Evolutionary conservation across 30 jellyfish, hydroid and myxozoan genomes (phyloP), one percentile per base, ranked within the genome.

Genomic region (Aurelia coerulea): DNA sequence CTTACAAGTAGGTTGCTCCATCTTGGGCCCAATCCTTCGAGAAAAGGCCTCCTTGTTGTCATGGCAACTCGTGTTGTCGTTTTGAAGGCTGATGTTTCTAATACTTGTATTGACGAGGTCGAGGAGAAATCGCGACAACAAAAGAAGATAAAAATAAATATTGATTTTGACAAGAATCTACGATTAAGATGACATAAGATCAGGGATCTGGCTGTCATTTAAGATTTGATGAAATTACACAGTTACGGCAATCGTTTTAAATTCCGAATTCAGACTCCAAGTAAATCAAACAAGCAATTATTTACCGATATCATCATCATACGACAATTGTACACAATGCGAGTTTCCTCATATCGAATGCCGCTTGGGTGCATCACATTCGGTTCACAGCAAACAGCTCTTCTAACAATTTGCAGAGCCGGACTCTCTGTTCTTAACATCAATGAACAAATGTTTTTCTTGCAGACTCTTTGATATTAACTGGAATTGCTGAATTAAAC

Each of bases 401-500:
- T 46, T 52, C 92, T 71, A 51, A 71, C 85, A 54, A 46, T 54
- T 50, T 65, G 63, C 74, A 60, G 64, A 34, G 92, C 81, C 86
- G 92, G 92, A 52, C 17, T 67, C 51, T 72, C 73, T 83, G 92
- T 53, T 62, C 92, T 70, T 70, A 34, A 70, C 79, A 66, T 83
- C 69, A 59, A 60, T 68, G 56, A 58, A 56, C 74, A 76, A 70
- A 70, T 83, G 86, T 72, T 83, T 39, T 83, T 59, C 92, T 70
- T 70, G 67, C 74, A 71, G 35, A 35, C 78, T 6, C 71, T 31
- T 71, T 59, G 62, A 83, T 80, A 32, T 83, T 71, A 39, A 83
- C 81, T 83, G 80, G 78, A 18, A 68, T 13, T 11, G 83, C 62
- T 64, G 78, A 35, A 41, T 70, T 76, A 75, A 83, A 83, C 31